Percentiles rank a stretch among this genome's conserved stretches.
phyloP scores from a whole-genome alignment of 1,140 invertebrate species.

The Maniola jurtina region DNA sequence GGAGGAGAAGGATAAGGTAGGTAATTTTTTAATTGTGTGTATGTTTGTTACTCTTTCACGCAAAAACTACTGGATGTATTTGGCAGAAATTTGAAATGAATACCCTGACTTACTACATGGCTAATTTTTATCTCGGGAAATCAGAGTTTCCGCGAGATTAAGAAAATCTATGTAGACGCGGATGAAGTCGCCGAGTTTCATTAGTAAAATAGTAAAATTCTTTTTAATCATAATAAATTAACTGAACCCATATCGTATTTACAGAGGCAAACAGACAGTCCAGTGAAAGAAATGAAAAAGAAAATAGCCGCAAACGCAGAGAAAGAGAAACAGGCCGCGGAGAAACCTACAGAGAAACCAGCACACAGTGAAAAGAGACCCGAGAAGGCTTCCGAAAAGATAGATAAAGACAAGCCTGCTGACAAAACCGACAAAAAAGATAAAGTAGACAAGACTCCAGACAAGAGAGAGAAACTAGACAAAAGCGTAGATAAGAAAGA shows the following conservation, averaged over 20 bases:
- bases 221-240: too few relatives aligned
- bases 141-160: too few relatives aligned
- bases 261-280: constrained; percentile 56
- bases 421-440: constrained; percentile 43
- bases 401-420: constrained; percentile 33
- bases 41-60: too few relatives aligned
- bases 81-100: too few relatives aligned
- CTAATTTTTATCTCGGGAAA: too few relatives aligned
- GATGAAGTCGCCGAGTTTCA: too few relatives aligned
- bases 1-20: constrained; percentile 69
- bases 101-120: too few relatives aligned
- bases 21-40: too few relatives aligned
- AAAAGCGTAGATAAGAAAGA: constrained; percentile 26
- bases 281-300: constrained; percentile 72
- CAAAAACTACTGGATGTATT: too few relatives aligned
- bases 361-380: constrained; percentile 35
- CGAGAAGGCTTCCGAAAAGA: constrained; percentile 36
- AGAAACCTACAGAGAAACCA: constrained; percentile 40
- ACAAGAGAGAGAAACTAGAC: constrained; percentile 31
- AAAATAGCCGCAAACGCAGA: constrained; percentile 67
- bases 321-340: constrained; percentile 59
- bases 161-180: too few relatives aligned
- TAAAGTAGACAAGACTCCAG: constrained; percentile 35
- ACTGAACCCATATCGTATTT: not conserved
- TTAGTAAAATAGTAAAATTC: too few relatives aligned